Conservation (phyloP, 1,140 invertebrate species). For the Zophobas morio region DNA sequence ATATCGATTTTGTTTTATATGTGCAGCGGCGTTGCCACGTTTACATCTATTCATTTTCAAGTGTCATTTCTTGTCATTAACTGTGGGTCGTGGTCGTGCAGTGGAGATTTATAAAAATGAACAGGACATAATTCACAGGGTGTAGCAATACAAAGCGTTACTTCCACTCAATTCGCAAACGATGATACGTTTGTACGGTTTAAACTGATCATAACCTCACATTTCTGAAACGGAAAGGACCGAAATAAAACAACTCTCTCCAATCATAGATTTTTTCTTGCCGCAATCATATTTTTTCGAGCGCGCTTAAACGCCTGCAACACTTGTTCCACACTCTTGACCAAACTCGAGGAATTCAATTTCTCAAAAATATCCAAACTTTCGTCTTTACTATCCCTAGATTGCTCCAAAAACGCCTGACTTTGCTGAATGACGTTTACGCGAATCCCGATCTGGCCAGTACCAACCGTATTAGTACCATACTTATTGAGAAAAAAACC, state of each 20-base stretch:
- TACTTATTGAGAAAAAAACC: constrained; percentile 60
- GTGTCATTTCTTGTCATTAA: constrained; percentile 9
- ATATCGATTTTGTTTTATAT: constrained; percentile 31
- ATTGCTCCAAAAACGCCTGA: constrained; percentile 56
- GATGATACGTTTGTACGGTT: no score
- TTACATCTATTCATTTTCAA: constrained; percentile 12
- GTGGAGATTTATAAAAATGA: neutral
- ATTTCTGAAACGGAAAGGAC: neutral
- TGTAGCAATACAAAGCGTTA: no score
- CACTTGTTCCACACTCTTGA: constrained; percentile 64
- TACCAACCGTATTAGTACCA: constrained; percentile 56
- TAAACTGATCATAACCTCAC: no score
- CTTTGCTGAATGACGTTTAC: constrained; percentile 62
- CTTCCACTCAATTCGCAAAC: no score
- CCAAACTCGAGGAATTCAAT: constrained; percentile 57
- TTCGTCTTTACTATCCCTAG: constrained; percentile 22
- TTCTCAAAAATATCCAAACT: constrained; percentile 57
- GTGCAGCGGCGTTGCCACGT: constrained; percentile 31
- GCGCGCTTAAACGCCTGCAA: constrained; percentile 62
- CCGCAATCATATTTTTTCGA: constrained; percentile 61
- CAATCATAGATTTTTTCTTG: constrained; percentile 55
- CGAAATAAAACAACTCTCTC: constrained; percentile 21
- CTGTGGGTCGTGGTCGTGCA: neutral
- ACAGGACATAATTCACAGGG: no score
- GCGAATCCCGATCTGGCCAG: constrained; percentile 57